phyloP scores from a whole-genome alignment of 2,797 vertebrate species.

The Sparus aurata region DNA sequence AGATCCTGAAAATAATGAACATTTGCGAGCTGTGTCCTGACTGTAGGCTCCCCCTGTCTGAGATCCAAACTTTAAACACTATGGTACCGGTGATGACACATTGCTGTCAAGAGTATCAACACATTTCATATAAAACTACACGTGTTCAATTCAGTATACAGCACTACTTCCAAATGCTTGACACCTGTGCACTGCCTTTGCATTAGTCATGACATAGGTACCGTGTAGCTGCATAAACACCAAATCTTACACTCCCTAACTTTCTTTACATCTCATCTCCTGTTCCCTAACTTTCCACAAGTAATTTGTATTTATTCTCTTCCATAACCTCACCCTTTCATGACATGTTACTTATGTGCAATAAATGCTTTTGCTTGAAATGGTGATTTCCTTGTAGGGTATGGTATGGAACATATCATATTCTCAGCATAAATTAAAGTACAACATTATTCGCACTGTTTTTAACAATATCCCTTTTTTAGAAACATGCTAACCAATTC shows the following conservation, averaged over 20 bases:
- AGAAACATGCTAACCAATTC: background rate
- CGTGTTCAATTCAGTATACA: background rate
- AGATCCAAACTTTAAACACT: conserved; percentile 5
- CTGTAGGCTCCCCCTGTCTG: background rate
- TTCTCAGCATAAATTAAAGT: background rate
- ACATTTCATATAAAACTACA: background rate
- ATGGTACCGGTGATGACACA: background rate
- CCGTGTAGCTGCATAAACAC: conserved; percentile 5
- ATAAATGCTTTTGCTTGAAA: background rate
- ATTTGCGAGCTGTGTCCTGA: conserved; percentile 25
- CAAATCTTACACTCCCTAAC: background rate
- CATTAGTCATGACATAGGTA: conserved; percentile 38
- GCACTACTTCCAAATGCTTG: conserved; percentile 37
- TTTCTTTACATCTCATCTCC: conserved; percentile 19
- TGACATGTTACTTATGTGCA: background rate
- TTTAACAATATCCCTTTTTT: background rate
- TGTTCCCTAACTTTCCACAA: conserved; percentile 11
- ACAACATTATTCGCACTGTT: background rate
- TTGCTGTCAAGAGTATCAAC: conserved; percentile 4
- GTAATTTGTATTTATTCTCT: conserved; percentile 7
- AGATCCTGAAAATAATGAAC: conserved; percentile 34
- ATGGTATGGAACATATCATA: background rate
- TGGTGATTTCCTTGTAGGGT: background rate
- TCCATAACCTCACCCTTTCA: conserved; percentile 1
- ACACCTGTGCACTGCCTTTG: conserved; percentile 53